Evolutionary conservation across 2,113 vertebrate genomes (phyloP).

Genomic region (Lota lota): DNA sequence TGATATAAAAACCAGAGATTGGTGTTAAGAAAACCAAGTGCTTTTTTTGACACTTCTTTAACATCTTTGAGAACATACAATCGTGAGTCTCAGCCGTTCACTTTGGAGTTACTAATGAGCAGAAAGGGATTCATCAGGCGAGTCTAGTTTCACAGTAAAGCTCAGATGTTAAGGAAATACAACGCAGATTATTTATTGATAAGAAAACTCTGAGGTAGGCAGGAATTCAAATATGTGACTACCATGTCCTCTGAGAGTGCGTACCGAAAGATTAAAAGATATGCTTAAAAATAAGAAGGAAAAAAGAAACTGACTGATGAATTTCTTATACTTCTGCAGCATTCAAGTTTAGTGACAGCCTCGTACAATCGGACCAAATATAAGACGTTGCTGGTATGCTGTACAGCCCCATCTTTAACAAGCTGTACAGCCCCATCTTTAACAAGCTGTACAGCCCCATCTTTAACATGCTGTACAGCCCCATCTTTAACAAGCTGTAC

Average conservation of each 20-base stretch:
- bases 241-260: slow-evolving; percentile 21
- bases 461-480: too few species aligned
- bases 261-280: slow-evolving; percentile 27
- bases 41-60: not conserved
- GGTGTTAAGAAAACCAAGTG: not conserved
- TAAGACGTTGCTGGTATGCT: slow-evolving; percentile 17
- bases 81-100: not conserved
- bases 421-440: slow-evolving; percentile 51
- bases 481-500: slow-evolving; percentile 52
- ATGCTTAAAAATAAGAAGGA: slow-evolving; percentile 3
- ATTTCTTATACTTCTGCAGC: slow-evolving; percentile 21
- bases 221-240: slow-evolving; percentile 51
- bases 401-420: slow-evolving; percentile 35
- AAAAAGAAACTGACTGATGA: slow-evolving; percentile 25
- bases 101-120: not conserved
- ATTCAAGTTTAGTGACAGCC: slow-evolving; percentile 34
- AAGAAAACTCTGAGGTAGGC: slow-evolving; percentile 66
- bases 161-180: slow-evolving; percentile 23
- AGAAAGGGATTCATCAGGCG: not conserved
- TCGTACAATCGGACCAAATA: slow-evolving; percentile 26
- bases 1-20: not conserved
- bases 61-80: not conserved
- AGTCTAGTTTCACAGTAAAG: slow-evolving; percentile 33
- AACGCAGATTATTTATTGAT: slow-evolving; percentile 13
- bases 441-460: slow-evolving; percentile 53